Percentiles rank a stretch among this genome's conserved stretches.
Conservation (phyloP, 2,888 invertebrate genomes). For the Cataglyphis cursor region DNA sequence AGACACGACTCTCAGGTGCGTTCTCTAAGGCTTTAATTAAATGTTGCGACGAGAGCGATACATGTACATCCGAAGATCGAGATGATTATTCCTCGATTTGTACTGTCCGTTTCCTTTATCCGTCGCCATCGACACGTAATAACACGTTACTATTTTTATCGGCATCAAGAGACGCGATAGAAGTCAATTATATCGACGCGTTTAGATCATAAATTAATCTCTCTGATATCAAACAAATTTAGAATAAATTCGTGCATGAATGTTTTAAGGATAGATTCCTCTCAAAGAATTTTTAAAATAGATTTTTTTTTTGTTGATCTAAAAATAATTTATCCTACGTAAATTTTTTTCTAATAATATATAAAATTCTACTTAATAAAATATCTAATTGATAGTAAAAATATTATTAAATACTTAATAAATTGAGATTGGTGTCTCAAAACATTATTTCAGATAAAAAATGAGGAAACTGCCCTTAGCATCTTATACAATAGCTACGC, state of each 20-base stretch:
- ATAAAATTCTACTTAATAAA: background rate
- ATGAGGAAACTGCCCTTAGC: background rate
- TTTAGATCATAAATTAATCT: background rate
- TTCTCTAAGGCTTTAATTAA: background rate
- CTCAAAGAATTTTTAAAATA: background rate
- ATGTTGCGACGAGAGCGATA: background rate
- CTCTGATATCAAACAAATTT: background rate
- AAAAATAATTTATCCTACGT: background rate
- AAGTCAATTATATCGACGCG: background rate
- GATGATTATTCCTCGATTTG: background rate
- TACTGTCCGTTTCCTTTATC: conserved; percentile 6
- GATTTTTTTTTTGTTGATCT: background rate
- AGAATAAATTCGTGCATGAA: background rate
- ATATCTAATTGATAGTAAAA: background rate
- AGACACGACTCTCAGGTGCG: background rate
- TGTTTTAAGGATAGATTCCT: background rate
- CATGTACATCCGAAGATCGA: background rate
- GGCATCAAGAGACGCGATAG: background rate
- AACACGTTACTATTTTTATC: background rate
- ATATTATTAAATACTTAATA: background rate
- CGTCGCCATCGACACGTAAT: background rate
- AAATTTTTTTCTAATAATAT: background rate
- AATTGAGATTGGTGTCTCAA: background rate
- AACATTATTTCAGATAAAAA: background rate
- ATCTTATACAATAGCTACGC: background rate